These are phyloP conservation scores for Campylomormyrus tamandua DNA, from an alignment of 2,113 vertebrate species.

Conservation along the genomic window DNA sequence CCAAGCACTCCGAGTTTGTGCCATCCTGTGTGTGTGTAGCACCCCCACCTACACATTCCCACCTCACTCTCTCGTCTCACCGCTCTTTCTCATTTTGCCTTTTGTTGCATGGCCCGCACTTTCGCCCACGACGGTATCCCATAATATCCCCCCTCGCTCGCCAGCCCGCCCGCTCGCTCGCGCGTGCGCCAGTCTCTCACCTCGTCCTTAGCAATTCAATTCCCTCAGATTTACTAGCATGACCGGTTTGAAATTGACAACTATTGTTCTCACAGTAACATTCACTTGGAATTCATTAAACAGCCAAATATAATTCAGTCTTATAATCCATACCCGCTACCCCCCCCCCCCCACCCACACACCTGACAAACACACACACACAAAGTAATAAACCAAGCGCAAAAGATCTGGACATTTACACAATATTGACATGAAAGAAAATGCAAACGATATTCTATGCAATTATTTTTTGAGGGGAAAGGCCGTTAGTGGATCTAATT, in stretches of 20 bases:
- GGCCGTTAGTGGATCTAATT: slow-evolving; percentile 9
- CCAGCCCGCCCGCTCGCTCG: neutral
- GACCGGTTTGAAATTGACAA: slow-evolving; percentile 10
- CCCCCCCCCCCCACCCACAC: no score
- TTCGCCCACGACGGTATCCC: neutral
- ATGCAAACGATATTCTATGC: neutral
- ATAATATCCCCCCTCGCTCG: neutral
- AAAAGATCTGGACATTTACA: neutral
- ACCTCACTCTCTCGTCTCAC: neutral
- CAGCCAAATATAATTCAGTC: neutral
- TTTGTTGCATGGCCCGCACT: neutral
- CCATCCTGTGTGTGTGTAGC: neutral
- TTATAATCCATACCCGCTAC: neutral
- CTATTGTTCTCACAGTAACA: neutral
- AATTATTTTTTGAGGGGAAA: slow-evolving; percentile 10
- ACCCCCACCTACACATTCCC: neutral
- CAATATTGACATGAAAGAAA: neutral
- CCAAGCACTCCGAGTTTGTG: neutral
- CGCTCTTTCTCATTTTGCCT: neutral
- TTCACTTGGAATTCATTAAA: slow-evolving; percentile 10
- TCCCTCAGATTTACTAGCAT: slow-evolving; percentile 6
- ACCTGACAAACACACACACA: neutral
- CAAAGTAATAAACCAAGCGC: neutral
- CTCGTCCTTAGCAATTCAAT: neutral
- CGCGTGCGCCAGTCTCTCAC: neutral